Conservation (phyloP, 2,113 vertebrate genomes). For the Oxygymnocypris stewartii region DNA sequence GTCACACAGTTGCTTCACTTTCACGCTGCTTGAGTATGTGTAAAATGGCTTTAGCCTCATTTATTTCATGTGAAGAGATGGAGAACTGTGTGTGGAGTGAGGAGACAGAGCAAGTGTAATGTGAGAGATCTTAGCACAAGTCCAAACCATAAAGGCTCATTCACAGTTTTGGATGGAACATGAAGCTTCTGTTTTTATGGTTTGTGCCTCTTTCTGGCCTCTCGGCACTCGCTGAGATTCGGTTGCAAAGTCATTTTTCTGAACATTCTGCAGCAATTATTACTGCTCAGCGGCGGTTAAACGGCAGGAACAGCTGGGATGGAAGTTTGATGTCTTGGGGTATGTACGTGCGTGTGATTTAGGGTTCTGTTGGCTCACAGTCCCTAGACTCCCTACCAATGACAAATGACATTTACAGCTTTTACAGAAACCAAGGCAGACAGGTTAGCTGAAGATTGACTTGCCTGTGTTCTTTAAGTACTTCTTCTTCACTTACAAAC, state of each 20-base stretch:
- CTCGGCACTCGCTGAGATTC: slow-evolving; percentile 38
- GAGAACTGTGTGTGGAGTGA: background rate
- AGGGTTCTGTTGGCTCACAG: background rate
- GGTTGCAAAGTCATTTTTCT: slow-evolving; percentile 28
- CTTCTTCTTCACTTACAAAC: slow-evolving; percentile 25
- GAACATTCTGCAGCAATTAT: slow-evolving; percentile 45
- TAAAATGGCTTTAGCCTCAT: background rate
- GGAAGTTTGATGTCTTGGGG: slow-evolving; percentile 34
- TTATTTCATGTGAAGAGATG: background rate
- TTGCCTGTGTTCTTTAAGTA: slow-evolving; percentile 9
- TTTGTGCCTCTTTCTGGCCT: slow-evolving; percentile 23
- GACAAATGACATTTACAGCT: slow-evolving; percentile 17
- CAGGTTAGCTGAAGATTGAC: slow-evolving; percentile 26
- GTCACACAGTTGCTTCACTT: background rate
- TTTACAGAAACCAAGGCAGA: slow-evolving; percentile 22
- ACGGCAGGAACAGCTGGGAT: slow-evolving; percentile 48
- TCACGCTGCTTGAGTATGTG: background rate
- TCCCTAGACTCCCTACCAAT: background rate
- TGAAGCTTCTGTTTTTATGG: slow-evolving; percentile 34
- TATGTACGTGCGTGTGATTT: slow-evolving; percentile 40
- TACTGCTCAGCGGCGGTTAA: slow-evolving; percentile 39
- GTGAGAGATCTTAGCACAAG: slow-evolving; percentile 14
- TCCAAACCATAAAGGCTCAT: slow-evolving; percentile 23
- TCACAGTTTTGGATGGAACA: slow-evolving; percentile 32
- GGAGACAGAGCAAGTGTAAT: background rate